Evolutionary conservation across 2,888 invertebrate species (phyloP).

Genomic region (Drosophila merina): DNA sequence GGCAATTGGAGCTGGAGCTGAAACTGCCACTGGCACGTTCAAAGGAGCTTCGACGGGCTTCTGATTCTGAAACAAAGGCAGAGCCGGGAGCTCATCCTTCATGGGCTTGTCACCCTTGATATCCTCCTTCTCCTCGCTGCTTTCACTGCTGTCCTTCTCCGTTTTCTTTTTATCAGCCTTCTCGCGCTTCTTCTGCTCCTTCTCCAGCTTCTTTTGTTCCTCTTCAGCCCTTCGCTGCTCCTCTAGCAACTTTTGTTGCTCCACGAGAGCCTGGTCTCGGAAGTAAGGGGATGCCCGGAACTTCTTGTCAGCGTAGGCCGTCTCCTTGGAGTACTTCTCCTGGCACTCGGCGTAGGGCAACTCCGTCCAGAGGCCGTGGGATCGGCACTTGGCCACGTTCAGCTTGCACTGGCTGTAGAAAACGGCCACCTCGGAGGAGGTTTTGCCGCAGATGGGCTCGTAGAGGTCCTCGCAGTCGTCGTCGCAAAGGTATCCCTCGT

Average conservation of each 20-base stretch:
- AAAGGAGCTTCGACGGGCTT: constrained; percentile 25
- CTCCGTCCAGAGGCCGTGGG: constrained; percentile 78
- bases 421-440: constrained; percentile 74
- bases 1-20: background rate
- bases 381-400: constrained; percentile 80
- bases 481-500: constrained; percentile 78
- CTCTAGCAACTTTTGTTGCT: constrained; percentile 8
- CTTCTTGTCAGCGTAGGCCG: constrained; percentile 75
- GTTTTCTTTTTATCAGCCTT: constrained; percentile 25
- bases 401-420: constrained; percentile 81
- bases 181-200: constrained; percentile 25
- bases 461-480: constrained; percentile 77
- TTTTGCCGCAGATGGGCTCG: constrained; percentile 77
- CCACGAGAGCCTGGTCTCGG: constrained; percentile 44
- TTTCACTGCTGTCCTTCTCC: constrained; percentile 48
- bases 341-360: constrained; percentile 70
- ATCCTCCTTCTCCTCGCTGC: constrained; percentile 57
- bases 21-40: constrained; percentile 2
- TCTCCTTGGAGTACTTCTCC: constrained; percentile 71
- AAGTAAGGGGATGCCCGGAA: constrained; percentile 75
- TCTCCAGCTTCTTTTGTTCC: constrained; percentile 32
- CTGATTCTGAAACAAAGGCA: constrained; percentile 6
- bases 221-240: constrained; percentile 32
- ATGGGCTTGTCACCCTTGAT: constrained; percentile 30
- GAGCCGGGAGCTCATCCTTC: constrained; percentile 11